Evolutionary conservation across 2,113 vertebrate species (phyloP), one percentile per base, ranked within the genome.

Genomic region (Indicator indicator): DNA sequence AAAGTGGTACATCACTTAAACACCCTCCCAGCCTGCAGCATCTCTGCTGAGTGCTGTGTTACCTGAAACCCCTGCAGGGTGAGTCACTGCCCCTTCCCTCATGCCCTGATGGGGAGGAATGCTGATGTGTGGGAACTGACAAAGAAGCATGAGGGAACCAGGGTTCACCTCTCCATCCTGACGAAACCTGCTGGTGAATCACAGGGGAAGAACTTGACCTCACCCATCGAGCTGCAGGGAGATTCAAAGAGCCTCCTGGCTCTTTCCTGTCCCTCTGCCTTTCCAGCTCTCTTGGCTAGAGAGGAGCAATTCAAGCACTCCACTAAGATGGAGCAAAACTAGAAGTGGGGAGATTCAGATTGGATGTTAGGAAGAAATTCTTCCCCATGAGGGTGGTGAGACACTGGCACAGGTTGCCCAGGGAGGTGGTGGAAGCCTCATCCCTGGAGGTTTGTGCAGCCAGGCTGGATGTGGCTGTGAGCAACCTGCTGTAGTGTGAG

Each of bases 131-230:
- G 92, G 90, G 83, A 96, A 92, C 73, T 92, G 74, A 93, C 92
- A 88, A 92, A 88, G 86, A 68, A 92, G 50, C 67, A 84, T 58
- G 65, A 94, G 65, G 80, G 90, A 97, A 82, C 50, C 0, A 1
- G 79, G 36, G 24, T 86, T 95, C 92, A 96, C 94, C 95, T 86
- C 83, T 93, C 82, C 86, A 79, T 92, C 89, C 74, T n/a, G 19
- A 84, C 0, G 9, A 95, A 96, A 93, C 84, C 85, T 79, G 71
- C 30, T 67, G 74, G 70, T 97, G 96, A 97, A 92, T 96, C 96
- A 97, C 5, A 75, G 74, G 56, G 81, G 75, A 94, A 95, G 88
- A 94, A 94, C 94, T 95, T 94, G 86, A 96, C 96, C 95, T 96
- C 96, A 94, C 96, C 94, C 95, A 96, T 44, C 50, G 83, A 95